Conservation (phyloP, 2,888 invertebrate genomes). For the Lottia gigantea region DNA sequence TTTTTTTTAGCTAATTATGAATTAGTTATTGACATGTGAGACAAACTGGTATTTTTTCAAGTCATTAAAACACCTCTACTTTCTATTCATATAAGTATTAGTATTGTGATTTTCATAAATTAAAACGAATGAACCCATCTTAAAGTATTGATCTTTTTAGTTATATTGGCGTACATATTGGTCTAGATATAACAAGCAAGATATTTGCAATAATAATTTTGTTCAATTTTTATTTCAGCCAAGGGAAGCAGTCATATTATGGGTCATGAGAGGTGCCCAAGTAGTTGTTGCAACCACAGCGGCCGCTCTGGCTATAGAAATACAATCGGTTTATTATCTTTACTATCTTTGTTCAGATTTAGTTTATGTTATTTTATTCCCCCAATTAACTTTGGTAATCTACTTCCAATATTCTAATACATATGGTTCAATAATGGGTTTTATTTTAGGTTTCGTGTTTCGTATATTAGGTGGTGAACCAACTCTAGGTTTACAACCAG, state of each 20-base stretch:
- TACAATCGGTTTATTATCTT: constrained; percentile 95
- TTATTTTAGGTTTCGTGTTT: constrained; percentile 35
- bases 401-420: constrained; percentile 96
- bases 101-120: no score
- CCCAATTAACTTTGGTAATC: constrained; percentile 96
- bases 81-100: no score
- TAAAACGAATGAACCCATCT: no score
- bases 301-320: constrained; percentile 94
- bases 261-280: constrained; percentile 88
- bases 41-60: no score
- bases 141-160: no score
- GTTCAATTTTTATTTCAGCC: constrained; percentile 73
- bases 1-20: no score
- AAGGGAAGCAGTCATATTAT: constrained; percentile 91
- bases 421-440: constrained; percentile 84
- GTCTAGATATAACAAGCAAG: no score
- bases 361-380: constrained; percentile 97
- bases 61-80: no score
- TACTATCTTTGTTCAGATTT: constrained; percentile 99
- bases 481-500: constrained; percentile 39
- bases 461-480: constrained; percentile 50
- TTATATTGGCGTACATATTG: no score
- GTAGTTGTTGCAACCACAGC: constrained; percentile 78
- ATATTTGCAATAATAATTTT: no score
- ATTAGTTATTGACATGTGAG: no score